Base-by-base conservation (phyloP, 2,797 vertebrate genomes). In the Rachycentron canadum region DNA sequence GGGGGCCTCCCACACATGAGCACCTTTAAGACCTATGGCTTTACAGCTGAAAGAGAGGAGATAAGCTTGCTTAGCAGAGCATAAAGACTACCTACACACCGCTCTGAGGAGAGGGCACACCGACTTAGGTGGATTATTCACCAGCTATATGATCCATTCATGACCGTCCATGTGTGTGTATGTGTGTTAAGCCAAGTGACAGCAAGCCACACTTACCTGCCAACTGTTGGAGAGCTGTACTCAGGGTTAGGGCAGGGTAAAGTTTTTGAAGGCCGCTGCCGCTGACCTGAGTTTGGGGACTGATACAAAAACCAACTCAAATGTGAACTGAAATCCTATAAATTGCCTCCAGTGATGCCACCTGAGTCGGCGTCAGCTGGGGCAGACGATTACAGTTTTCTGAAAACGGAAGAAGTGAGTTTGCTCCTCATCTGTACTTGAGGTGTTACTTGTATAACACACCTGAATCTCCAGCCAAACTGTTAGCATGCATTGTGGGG, bases 1-100 rank as follows among this genome's bases (percentile, higher is more conserved):
- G 50, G 53, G 73, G 81, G 63, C 65, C 56, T 64, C 76, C 5
- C 50, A 56, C 43, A 53, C 68, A 58, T 47, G 73, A 83, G 78
- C 67, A 79, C 73, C 58, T 89, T 77, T 86, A 86, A 88, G 78
- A 84, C 81, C 81, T 59, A 45, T 73, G 79, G 85, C 84, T 89
- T 86, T 83, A 79, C 61, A 76, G 73, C 78, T 84, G 78, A 88
- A 88, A 78, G 75, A 56, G 41, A 67, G 57, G 60, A 71, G 86
- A 87, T 88, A 80, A 78, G 79, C 81, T 83, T 16, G 82, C 78
- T 89, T 64, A 78, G 76, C 47, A n/a, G 71, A 72, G 60, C 67
- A 74, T 81, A 82, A 79, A 82, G 60, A 70, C 76, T 55, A 82
- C 80, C 79, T 82, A 50, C 75, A 75, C 72, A 65, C 45, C 30